These are phyloP conservation scores for Cuculus canorus DNA, from an alignment of 2,797 vertebrate species.

Conservation along the genomic window DNA sequence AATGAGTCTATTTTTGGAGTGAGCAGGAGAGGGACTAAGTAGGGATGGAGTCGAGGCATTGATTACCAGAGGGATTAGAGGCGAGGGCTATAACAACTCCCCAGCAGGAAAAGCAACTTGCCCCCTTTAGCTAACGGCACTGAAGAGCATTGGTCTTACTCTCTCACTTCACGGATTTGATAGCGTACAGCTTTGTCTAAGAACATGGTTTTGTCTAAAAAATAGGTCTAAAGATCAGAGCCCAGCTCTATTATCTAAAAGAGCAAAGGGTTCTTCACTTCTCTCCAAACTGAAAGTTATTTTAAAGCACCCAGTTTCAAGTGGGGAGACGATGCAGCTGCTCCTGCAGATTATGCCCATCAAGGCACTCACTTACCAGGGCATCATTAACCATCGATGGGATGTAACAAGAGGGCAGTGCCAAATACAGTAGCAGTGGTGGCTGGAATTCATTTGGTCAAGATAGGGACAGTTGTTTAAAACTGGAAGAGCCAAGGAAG, in stretches of 20 bases:
- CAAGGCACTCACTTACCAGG: background rate
- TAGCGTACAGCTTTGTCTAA: too few species aligned
- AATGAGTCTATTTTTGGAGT: background rate
- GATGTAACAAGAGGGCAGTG: background rate
- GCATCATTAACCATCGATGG: rapidly evolving
- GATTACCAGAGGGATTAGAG: too few species aligned
- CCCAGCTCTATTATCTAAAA: background rate
- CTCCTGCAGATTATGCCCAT: background rate
- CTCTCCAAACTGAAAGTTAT: background rate
- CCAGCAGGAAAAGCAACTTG: too few species aligned
- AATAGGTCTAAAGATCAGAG: background rate
- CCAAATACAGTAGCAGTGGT: background rate
- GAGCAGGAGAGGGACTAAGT: background rate
- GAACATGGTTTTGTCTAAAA: too few species aligned
- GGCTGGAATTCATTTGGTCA: background rate
- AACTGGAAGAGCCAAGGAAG: background rate
- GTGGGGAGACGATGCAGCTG: background rate
- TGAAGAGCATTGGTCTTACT: too few species aligned
- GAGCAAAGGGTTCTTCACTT: background rate
- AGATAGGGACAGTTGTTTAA: background rate
- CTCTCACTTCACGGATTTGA: too few species aligned
- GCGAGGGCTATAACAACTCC: too few species aligned
- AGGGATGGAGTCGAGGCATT: too few species aligned
- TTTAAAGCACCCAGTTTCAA: background rate
- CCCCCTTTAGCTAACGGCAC: too few species aligned